Conservation (phyloP, 1,140 invertebrate genomes). For the Pemphigus obesinymphae region DNA sequence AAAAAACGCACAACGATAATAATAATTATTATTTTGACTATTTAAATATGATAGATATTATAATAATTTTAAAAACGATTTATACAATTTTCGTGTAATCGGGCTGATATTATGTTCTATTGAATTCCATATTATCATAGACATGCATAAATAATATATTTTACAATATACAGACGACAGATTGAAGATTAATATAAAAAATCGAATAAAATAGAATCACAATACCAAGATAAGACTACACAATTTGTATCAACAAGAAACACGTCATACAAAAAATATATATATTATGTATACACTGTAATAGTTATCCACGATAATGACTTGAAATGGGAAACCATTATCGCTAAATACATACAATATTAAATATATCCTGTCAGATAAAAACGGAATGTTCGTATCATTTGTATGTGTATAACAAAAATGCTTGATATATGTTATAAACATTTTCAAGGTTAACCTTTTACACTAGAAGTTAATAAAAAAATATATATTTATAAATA, state of each 20-base stretch:
- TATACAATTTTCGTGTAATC: too few relatives aligned
- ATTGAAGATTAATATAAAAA: not conserved
- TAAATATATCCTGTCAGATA: slow-evolving; percentile 13
- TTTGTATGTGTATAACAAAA: not conserved
- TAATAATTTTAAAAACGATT: too few relatives aligned
- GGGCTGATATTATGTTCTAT: too few relatives aligned
- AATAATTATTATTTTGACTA: too few relatives aligned
- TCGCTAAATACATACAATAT: not conserved
- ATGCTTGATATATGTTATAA: not conserved
- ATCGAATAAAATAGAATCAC: not conserved
- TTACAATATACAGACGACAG: not conserved
- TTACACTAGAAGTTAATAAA: not conserved
- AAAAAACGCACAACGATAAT: too few relatives aligned
- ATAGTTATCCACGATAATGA: not conserved
- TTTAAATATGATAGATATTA: too few relatives aligned
- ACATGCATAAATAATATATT: too few relatives aligned
- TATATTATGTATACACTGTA: not conserved
- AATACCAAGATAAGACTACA: not conserved
- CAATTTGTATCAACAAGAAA: not conserved
- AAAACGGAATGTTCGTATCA: not conserved
- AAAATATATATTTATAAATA: not conserved
- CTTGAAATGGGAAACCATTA: slow-evolving; percentile 19
- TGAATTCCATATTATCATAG: too few relatives aligned
- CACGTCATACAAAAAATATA: not conserved
- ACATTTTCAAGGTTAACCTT: not conserved